Evolutionary conservation across 2,888 invertebrate genomes (phyloP).

Genomic region (Aphodius sticticus): DNA sequence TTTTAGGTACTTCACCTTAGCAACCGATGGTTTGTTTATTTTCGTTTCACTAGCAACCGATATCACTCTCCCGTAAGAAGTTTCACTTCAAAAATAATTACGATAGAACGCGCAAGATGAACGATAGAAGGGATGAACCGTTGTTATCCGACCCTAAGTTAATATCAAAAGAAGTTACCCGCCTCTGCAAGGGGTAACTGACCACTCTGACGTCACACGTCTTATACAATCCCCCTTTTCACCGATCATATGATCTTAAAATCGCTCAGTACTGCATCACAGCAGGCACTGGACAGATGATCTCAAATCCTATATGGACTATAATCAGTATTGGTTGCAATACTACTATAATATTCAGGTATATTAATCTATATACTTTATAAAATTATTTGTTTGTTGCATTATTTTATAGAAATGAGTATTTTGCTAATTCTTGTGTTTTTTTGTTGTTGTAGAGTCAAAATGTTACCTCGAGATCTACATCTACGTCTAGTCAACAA

Average conservation of each 20-base stretch:
- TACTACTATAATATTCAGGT: slow-evolving; percentile 18
- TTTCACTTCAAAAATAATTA: not conserved
- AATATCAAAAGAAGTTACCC: slow-evolving; percentile 4
- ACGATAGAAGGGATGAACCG: not conserved
- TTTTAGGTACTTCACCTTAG: too few relatives aligned
- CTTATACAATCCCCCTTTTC: slow-evolving; percentile 8
- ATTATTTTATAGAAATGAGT: slow-evolving; percentile 20
- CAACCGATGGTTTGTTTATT: too few relatives aligned
- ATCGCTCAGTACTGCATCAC: not conserved
- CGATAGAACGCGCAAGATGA: not conserved
- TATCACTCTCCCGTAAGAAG: too few relatives aligned
- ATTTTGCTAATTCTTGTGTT: not conserved
- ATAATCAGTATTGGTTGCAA: slow-evolving; percentile 15
- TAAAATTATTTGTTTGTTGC: not conserved
- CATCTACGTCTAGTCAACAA: slow-evolving; percentile 53
- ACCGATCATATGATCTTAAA: slow-evolving; percentile 11
- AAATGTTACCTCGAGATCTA: slow-evolving; percentile 45
- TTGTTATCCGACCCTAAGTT: not conserved
- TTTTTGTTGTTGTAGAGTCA: slow-evolving; percentile 50
- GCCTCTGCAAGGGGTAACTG: slow-evolving; percentile 12
- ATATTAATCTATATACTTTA: not conserved
- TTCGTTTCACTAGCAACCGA: too few relatives aligned
- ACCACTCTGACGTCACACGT: slow-evolving; percentile 22
- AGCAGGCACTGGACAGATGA: not conserved
- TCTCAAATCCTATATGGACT: slow-evolving; percentile 5